Conservation (phyloP, 1,140 invertebrate genomes). For the Subanguina moxae region DNA sequence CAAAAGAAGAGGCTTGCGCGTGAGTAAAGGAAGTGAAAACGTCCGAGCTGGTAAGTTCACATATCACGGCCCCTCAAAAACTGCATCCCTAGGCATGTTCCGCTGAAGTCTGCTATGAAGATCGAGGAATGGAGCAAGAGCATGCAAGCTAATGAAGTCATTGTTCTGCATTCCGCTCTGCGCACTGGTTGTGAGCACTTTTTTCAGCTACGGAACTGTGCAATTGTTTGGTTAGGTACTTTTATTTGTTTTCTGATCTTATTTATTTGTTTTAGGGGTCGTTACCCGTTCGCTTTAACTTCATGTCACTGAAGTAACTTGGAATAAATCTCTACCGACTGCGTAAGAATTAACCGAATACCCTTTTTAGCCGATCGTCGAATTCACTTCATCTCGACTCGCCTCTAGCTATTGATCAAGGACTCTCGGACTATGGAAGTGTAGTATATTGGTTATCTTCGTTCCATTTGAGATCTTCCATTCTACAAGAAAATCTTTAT, state of each 20-base stretch:
- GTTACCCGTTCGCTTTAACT: slow-evolving; percentile 21
- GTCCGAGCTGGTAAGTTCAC: too few species aligned
- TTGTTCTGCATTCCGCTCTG: slow-evolving; percentile 33
- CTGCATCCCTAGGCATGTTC: neutral
- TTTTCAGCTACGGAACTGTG: slow-evolving; percentile 40
- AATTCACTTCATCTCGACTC: too few species aligned
- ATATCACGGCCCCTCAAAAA: too few species aligned
- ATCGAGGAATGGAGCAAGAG: slow-evolving; percentile 20
- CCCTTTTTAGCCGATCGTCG: slow-evolving; percentile 34
- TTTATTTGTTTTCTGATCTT: neutral
- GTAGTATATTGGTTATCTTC: too few species aligned
- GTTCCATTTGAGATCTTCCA: too few species aligned
- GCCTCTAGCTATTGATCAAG: too few species aligned
- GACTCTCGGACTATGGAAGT: too few species aligned
- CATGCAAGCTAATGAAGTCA: slow-evolving; percentile 24
- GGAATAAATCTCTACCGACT: slow-evolving; percentile 44
- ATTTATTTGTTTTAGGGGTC: slow-evolving; percentile 10
- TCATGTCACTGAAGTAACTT: slow-evolving; percentile 44
- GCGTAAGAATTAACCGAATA: slow-evolving; percentile 37
- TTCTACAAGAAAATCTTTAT: too few species aligned
- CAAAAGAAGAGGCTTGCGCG: too few species aligned
- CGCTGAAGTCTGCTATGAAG: slow-evolving; percentile 38
- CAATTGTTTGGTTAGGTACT: slow-evolving; percentile 8
- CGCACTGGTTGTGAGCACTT: slow-evolving; percentile 34
- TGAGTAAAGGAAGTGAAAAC: too few species aligned